Conservation (phyloP, 53 echinoderm and acorn worm genomes). For the Paelopatides confundens region DNA sequence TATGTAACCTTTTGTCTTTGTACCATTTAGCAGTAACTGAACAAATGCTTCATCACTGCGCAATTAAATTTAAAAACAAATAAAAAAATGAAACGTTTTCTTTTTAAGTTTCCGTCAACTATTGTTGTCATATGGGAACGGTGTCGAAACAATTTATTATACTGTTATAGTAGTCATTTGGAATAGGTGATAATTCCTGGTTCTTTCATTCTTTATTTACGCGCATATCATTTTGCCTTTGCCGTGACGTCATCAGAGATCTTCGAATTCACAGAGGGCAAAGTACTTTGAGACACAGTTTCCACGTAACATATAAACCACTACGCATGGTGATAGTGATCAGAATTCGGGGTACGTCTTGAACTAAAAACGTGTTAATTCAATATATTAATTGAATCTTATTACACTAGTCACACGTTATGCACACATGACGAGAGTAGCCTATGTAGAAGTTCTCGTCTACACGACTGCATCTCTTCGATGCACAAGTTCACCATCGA, state of each 20-base stretch:
- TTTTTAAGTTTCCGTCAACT: background rate
- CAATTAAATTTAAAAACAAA: background rate
- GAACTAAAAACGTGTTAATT: no score
- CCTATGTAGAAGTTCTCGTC: no score
- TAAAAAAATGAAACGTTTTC: background rate
- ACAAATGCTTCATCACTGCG: constrained; percentile 3
- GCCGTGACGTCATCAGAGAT: background rate
- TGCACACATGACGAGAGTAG: no score
- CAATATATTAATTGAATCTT: no score
- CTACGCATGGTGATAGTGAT: no score
- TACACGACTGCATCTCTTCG: no score
- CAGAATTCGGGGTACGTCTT: no score
- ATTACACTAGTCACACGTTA: no score
- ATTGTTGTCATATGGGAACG: background rate
- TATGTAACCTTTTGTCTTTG: constrained; percentile 35
- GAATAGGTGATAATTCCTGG: background rate
- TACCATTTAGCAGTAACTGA: constrained; percentile 3
- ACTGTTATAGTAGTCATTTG: background rate
- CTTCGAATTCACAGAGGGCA: background rate
- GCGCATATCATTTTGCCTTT: constrained; percentile 3
- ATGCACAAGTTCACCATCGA: no score
- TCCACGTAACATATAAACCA: no score
- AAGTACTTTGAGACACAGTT: background rate
- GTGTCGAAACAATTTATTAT: background rate
- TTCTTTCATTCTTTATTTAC: constrained; percentile 15